A percentile compares a stretch with the other conserved stretches of the same genome.
Evolutionary conservation across 1,140 invertebrate species (phyloP).

Genomic region (Sminthurides bifidus): DNA sequence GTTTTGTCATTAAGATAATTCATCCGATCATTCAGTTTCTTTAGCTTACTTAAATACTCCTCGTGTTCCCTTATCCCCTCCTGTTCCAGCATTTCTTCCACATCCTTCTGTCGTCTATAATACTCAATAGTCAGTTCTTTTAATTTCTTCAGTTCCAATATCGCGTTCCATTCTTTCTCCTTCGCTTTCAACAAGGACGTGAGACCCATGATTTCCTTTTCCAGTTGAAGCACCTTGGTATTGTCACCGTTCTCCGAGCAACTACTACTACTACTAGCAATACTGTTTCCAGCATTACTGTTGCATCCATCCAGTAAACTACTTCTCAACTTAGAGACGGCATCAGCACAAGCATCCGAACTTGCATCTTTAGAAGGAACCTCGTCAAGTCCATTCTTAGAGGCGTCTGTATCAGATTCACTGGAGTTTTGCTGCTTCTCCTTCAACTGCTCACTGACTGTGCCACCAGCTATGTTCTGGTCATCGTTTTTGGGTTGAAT

Average conservation of each 20-base stretch:
- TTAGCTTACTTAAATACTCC: neutral
- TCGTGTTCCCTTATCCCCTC: neutral
- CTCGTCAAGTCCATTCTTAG: too few species aligned
- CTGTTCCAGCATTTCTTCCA: slow-evolving; percentile 38
- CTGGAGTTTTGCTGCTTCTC: neutral
- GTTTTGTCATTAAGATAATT: neutral
- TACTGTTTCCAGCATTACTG: neutral
- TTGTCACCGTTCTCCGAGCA: neutral
- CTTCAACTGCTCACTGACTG: neutral
- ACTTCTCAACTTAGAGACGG: too few species aligned
- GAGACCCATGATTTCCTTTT: slow-evolving; percentile 49
- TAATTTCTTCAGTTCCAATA: slow-evolving; percentile 61
- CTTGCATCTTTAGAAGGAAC: too few species aligned
- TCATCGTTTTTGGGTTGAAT: too few species aligned
- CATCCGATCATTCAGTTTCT: neutral
- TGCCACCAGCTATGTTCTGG: too few species aligned
- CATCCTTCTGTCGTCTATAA: slow-evolving; percentile 52
- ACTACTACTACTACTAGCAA: neutral
- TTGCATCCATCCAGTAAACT: too few species aligned
- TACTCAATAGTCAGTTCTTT: slow-evolving; percentile 64
- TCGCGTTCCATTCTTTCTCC: slow-evolving; percentile 71
- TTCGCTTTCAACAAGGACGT: slow-evolving; percentile 56
- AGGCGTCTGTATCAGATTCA: too few species aligned
- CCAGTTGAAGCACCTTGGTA: slow-evolving; percentile 3
- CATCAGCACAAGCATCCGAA: too few species aligned